A percentile compares a stretch with the other conserved stretches of the same genome.
Conservation (phyloP, 2,888 invertebrate species). For the Ochlodes sylvanus region DNA sequence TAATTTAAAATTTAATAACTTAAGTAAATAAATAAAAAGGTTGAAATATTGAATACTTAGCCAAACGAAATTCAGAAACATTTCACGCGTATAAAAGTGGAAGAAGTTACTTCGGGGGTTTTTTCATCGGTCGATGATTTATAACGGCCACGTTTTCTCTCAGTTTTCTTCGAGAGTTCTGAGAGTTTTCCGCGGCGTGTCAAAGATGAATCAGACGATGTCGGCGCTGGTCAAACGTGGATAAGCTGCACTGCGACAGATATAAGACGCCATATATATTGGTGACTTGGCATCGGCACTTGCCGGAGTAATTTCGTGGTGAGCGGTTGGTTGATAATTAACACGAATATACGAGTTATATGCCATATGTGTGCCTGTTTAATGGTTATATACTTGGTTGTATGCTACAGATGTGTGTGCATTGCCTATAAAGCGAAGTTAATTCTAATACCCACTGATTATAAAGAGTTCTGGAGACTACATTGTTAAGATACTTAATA, state of each 20-base stretch:
- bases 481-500: too few species aligned
- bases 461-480: too few species aligned
- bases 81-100: neutral
- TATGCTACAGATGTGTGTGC: neutral
- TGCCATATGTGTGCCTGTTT: neutral
- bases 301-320: slow-evolving; percentile 6
- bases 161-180: slow-evolving; percentile 3
- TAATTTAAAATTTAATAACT: too few species aligned
- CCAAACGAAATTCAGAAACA: neutral
- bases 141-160: slow-evolving; percentile 14
- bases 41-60: neutral
- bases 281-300: slow-evolving; percentile 9
- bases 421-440: too few species aligned
- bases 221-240: slow-evolving; percentile 8
- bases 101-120: neutral
- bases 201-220: slow-evolving; percentile 22
- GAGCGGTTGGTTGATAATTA: neutral
- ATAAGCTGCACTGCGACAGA: slow-evolving; percentile 18
- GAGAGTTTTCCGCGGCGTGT: slow-evolving; percentile 15
- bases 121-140: slow-evolving; percentile 23
- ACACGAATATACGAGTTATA: neutral
- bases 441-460: too few species aligned
- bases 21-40: neutral
- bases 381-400: neutral
- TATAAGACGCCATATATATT: slow-evolving; percentile 13